Base-by-base conservation (phyloP, 1,140 invertebrate species). In the Sitodiplosis mosellana region DNA sequence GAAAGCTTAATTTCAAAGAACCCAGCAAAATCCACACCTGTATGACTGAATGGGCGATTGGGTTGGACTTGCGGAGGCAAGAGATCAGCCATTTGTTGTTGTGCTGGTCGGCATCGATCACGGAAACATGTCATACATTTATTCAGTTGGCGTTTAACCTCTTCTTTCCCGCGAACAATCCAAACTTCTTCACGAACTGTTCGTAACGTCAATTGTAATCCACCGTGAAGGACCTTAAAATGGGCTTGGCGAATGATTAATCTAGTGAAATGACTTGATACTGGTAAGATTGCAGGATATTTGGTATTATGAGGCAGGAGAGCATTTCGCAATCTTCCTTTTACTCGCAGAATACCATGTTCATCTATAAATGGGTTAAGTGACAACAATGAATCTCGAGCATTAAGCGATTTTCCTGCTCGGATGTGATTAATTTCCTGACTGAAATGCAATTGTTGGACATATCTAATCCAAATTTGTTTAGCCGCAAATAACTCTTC, bases 1-100 rank as follows among this genome's bases (percentile, higher is more conserved):
- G 55, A 55, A 0, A 63, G 38, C 0, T 49, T 11, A 6, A 69
- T 50, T 10, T 17, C 19, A 41, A 59, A 50, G 0, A 58, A 60
- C 2, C 60, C 64, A 0, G 53, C 55, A 21, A 56, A 64, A 51
- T 66, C 64, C 0, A 64, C 47, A 0, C 59, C 61, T 2, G 47
- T 47, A 15, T 51, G 45, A 8, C 22, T 15, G 36, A 65, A 64
- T 0, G 56, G 51, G 8, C 54, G 37, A 5, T 47, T 22, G 1
- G 52, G 50, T 5, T 6, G 51, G 33, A 54, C 38, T 21, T 52
- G 19, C 14, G 48, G 2, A 47, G 12, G 22, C 0, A 58, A 58
- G 20, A 63, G 50, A 21, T 59, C 38, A 11, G 38, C 56, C 57
- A 60, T 63, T 8, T 15, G 11, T 45, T 45, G 43, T 27, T 45